Base-by-base conservation (phyloP, 2,797 vertebrate species). In the Adelosebastes latens region DNA sequence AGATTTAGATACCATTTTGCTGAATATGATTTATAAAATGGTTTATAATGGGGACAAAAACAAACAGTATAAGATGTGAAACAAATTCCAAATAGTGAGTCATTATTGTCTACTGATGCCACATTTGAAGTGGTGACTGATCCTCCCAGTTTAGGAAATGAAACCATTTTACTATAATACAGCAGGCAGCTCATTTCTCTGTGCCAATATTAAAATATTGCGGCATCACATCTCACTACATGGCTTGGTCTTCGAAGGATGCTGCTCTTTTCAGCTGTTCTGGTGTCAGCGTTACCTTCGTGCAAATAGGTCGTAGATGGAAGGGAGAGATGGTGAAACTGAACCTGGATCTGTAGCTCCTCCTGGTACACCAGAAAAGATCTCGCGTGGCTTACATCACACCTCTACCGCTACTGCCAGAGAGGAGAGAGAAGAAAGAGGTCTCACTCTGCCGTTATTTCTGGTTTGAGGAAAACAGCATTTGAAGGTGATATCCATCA, bases 351-450 rank as follows among this genome's bases (percentile, higher is more conserved):
- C 92, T 81, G 93, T 24, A 18, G 80, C 77, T 68, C 8, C 10
- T 68, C 6, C 10, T 49, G 59, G 27, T 66, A 58, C 79, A 32
- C 46, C 63, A 77, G 71, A 84, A 84, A 90, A 94, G 91, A 94
- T 95, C 95, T 96, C 92, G 92, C 92, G 92, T 89, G 86, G 89
- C 72, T 95, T 91, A 59, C 85, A 82, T 87, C 88, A 71, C 86
- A 92, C 82, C 81, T 88, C 80, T 25, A 62, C 65, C 12, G 25
- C 10, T 25, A 60, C 65, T 18, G 25, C 11, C 68, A 77, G 32
- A 83, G 76, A 84, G 4, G 9, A 52, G 31, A 67, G 4, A 66
- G 25, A 0, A 22, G 3, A 4, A 8, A 58, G 91, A 92, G 29
- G 62, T 83, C 83, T 89, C 85, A 89, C 93, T 93, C 84, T 80